Base-by-base conservation (phyloP, 2,797 vertebrate species). In the Clangula hyemalis region DNA sequence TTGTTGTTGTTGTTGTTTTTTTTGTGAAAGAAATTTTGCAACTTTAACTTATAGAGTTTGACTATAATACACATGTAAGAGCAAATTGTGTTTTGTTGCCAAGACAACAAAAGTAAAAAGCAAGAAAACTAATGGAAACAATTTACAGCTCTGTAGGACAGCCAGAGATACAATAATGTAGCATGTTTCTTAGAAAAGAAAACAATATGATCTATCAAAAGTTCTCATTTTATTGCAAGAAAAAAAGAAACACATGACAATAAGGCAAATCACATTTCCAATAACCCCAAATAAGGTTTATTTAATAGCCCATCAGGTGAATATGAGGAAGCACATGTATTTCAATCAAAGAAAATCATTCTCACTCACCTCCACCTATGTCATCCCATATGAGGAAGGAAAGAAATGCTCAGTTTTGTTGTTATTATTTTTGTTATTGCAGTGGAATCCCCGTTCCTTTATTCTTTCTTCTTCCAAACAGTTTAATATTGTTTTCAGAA, bases 61-160 rank as follows among this genome's bases (percentile, higher is more conserved):
- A 87, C 71, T 94, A 36, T 68, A 95, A 89, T 69, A 79, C 57
- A 85, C 2, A 0, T 94, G 91, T 82, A 95, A 97, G 88, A 97
- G 91, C 53, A 95, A 97, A 97, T 96, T 96, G 90, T 85, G 22
- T 91, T 96, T 96, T 96, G 92, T 96, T 97, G 69, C 90, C 94
- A 93, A 65, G 95, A 95, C 61, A 70, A 98, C 96, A 95, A 93
- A 97, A 97, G 73, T 90, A 95, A 98, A 91, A 94, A 96, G 47
- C 93, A 96, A 51, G 43, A 54, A 97, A 97, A 97, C 60, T 95
- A 97, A 97, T 93, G 65, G 81, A 93, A 97, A 96, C 89, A 96
- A 97, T 97, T 97, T 97, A 91, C 64, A 94, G 69, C 93, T 95
- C 95, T 95, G 87, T 96, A 77, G 93, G 92, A 87, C 75, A 96